Base-by-base conservation (phyloP, 2,113 vertebrate genomes). In the Anser brachyrhynchus region DNA sequence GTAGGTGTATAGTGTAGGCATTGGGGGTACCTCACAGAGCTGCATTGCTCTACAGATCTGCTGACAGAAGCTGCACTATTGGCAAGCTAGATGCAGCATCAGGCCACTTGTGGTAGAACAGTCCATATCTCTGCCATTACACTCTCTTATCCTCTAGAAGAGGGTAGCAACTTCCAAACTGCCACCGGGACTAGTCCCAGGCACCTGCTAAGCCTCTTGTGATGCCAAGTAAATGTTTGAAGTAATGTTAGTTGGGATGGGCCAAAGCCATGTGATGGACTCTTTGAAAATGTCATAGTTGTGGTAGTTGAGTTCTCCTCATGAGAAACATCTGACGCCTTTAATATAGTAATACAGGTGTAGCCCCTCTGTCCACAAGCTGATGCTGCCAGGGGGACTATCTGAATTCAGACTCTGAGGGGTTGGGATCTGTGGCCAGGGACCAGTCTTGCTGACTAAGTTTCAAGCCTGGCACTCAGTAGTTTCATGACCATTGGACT, bases 71-170 rank as follows among this genome's bases (percentile, higher is more conserved):
- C 33, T 65, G 51, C 0, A 3, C 28, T 61, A 1, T 39, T 75
- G 44, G 4, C 2, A 15, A 55, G n/a, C 25, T 52, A 49, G 31
- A 35, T 39, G 17, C 13, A 61, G 7, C 11, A 7, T 28, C 16
- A 39, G 43, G 11, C 28, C 28, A 28, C 55, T 25, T 1, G 4
- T 33, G 33, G 35, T 37, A 61, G 22, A 61, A 76, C 14, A 62
- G 28, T 39, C 31, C 5, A 1, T 23, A 8, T 39, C 13, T 49
- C 17, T 33, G 12, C 33, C 10, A 20, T 43, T 58, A 13, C 22
- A 15, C 2, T 64, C 3, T 54, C 33, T 52, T 52, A 25, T 19
- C 8, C 2, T 61, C 0, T 3, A 7, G 4, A 6, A 8, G 2
- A 39, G 9, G 15, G 11, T 39, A 35, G 18, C 15, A 4, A 18